Evolutionary conservation across 2,797 vertebrate species (phyloP).

Genomic region (Heliangelus exortis): DNA sequence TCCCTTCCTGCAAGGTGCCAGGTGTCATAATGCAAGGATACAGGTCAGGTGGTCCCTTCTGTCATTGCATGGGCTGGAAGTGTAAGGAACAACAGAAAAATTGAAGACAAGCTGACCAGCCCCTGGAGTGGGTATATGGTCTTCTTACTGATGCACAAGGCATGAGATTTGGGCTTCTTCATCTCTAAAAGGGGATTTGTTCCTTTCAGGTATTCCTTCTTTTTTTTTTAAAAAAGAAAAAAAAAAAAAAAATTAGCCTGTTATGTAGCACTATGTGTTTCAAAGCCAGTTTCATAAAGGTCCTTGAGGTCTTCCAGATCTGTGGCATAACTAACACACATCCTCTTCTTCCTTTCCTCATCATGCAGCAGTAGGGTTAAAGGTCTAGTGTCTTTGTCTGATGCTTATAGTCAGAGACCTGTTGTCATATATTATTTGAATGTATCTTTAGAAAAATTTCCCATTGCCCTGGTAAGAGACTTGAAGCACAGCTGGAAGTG

Average conservation of each 20-base stretch:
- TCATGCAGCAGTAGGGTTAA: not conserved
- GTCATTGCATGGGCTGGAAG: not conserved
- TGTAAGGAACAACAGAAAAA: not conserved
- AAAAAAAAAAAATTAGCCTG: too few relatives aligned
- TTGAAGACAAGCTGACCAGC: not conserved
- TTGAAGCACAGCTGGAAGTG: not conserved
- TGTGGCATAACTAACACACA: not conserved
- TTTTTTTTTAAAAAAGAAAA: not conserved
- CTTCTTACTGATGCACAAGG: not conserved
- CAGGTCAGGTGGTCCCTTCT: not conserved
- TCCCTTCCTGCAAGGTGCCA: not conserved
- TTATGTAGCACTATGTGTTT: not conserved
- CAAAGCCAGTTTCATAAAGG: not conserved
- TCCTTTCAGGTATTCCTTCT: not conserved
- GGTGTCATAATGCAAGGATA: not conserved
- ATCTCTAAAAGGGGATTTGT: not conserved
- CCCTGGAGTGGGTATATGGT: not conserved
- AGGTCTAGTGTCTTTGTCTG: not conserved
- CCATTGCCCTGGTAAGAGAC: not conserved
- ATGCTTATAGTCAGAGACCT: not conserved
- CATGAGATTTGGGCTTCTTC: not conserved
- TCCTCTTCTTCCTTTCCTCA: not conserved
- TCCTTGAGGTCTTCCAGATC: not conserved
- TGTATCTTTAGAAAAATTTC: slow-evolving; percentile 20
- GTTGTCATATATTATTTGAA: not conserved